Evolutionary conservation across 2,113 vertebrate genomes (phyloP).

Genomic region (Misgurnus anguillicaudatus): DNA sequence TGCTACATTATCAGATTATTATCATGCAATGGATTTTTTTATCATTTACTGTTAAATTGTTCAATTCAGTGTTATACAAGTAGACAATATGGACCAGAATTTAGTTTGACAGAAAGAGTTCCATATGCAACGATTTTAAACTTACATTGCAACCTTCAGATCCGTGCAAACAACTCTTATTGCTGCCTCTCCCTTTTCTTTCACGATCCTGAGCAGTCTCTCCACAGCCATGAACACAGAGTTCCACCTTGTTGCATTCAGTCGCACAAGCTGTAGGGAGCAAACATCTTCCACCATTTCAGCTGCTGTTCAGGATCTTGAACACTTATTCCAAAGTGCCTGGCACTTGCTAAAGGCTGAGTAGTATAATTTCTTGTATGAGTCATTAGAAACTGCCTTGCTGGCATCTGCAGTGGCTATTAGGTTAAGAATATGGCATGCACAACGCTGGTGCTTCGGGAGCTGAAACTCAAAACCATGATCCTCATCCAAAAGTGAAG

Average conservation of each 20-base stretch:
- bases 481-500: too few relatives aligned
- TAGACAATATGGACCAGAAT: conserved; percentile 23
- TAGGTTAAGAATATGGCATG: conserved; percentile 51
- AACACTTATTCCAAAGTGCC: conserved; percentile 46
- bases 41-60: too few relatives aligned
- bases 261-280: conserved; percentile 42
- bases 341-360: conserved; percentile 49
- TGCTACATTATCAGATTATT: too few relatives aligned
- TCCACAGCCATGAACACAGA: conserved; percentile 52
- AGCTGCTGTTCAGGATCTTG: conserved; percentile 46
- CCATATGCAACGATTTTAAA: conserved; percentile 20
- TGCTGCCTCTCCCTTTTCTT: conserved; percentile 42
- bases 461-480: too few relatives aligned
- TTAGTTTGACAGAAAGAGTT: conserved; percentile 18
- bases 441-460: conserved; percentile 49
- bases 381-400: conserved; percentile 40
- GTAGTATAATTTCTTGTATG: conserved; percentile 37
- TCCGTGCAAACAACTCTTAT: conserved; percentile 38
- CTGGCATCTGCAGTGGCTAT: conserved; percentile 32
- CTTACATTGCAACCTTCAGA: conserved; percentile 44
- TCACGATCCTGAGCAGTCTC: conserved; percentile 42
- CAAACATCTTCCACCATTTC: conserved; percentile 49
- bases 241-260: conserved; percentile 47
- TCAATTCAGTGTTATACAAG: too few relatives aligned
- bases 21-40: too few relatives aligned